Base-by-base conservation (phyloP, 2,797 vertebrate species). In the Hafferia zeledoni region DNA sequence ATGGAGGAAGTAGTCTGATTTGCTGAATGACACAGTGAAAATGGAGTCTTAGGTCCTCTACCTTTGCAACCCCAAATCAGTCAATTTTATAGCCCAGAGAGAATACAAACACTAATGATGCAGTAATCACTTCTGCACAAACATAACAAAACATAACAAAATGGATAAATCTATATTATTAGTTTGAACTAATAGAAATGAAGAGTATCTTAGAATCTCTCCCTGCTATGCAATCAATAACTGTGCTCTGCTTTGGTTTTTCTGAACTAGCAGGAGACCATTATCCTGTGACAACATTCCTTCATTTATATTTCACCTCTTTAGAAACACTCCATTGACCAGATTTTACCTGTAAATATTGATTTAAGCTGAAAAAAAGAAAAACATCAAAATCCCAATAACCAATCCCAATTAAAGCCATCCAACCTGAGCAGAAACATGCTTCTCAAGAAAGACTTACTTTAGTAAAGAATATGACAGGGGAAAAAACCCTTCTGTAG, bases 341-440 rank as follows among this genome's bases (percentile, higher is more conserved):
- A 79, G 52, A 64, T 83, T 85, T 92, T 68, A 85, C 57, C 56
- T 52, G 44, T 50, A 86, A 93, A 90, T 72, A 91, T 61, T 89
- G 52, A 90, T 53, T 92, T 81, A 55, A 50, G 19, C 47, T 35
- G 0, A n/a, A 69, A 79, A 69, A 71, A 72, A 41, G 10, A 53
- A 47, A 55, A 60, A 8, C 20, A 35, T 41, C 6, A 44, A 68
- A 83, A 60, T 13, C 35, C 39, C 52, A 60, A 47, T 19, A 67
- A 30, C 18, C 10, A 46, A 2, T 33, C 41, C 55, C 41, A 43
- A 41, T 75, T 93, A 83, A 87, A 85, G 31, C 22, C 30, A 59
- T 41, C 19, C 72, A 86, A 39, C 50, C 72, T 33, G 5, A 67
- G 20, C 47, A 92, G 55, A 74, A 56, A 23, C 19, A 30, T 20